Base-by-base conservation (phyloP, 2,888 invertebrate species). In the Plusia festucae region DNA sequence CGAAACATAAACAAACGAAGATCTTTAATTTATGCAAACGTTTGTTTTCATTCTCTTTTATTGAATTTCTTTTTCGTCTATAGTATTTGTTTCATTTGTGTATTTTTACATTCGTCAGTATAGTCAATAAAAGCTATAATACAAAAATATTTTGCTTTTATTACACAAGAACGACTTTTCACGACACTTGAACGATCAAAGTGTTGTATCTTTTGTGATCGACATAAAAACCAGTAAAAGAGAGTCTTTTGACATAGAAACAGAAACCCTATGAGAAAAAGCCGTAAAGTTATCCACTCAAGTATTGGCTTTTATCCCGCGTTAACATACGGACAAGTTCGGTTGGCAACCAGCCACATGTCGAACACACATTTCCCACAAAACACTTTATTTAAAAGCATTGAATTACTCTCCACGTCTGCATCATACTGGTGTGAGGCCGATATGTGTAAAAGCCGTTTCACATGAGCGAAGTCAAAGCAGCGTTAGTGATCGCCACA, bases 391-490 rank as follows among this genome's bases (percentile, higher is more conserved):
- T 46, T 61, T 22, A 27, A 34, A 32, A 59, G 24, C 32, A 56
- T 68, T 60, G 16, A 63, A 2, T 60, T 53, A 61, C 65, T 61
- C 5, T n/a, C 46, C 51, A 51, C 65, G 16, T 52, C 59, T 53
- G 16, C 20, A 52, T 59, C 60, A 22, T 69, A 27, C 9, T 52
- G 60, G n/a, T n/a, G 27, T 34, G 24, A 70, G 58, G 46, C 32
- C 49, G 22, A 53, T 65, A 51, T 46, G 30, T 53, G 61, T 53
- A 76, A 73, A 75, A 76, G 46, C 11, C 20, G 46, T 49, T 20
- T 20, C 11, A 49, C 20, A 49, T 11, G 20, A 49, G 46, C 46
- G 46, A 49, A 18, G 9, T 18, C 46, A 11, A 20, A 18, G 46
- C n/a, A 15, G 40, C 40, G 40, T 40, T 40, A 40, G 5, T 20